Evolutionary conservation across 2,888 invertebrate genomes (phyloP), one percentile per base, ranked within the genome.

Genomic region (Sabellastarte sp.): DNA sequence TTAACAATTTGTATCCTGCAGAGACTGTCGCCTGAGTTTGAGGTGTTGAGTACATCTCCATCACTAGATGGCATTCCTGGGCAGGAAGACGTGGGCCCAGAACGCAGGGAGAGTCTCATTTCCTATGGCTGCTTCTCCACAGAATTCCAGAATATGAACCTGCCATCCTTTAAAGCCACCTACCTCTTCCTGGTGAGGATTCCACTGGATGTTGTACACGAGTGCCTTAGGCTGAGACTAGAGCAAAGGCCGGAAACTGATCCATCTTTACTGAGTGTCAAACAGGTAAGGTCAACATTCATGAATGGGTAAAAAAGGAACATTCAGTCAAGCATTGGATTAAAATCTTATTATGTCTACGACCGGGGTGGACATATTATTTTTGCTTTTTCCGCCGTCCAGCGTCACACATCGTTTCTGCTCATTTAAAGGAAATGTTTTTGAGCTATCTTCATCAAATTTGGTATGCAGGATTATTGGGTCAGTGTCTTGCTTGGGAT

Each of bases 201-300:
- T 60, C 92, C 93, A 30, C 85, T 97, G 77, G 93, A 95, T 84
- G 90, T 95, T n/a, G 90, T 94, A 68, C 92, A 95, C 79, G 95
- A 96, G 84, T 95, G 94, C 85, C 86, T 96, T 53, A 86, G 89
- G 66, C 89, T 95, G 87, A 86, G 95, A 53, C 86, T 95, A 50
- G 93, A 95, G 79, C 82, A 82, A 68, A 68, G 76, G 50, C 79
- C 80, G 1, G 75, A 71, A 15, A 58, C 33, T 29, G 89, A 91
- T 59, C 95, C 95, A 0, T 93, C 93, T 59, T 90, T 91, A 4
- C 87, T 95, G 56, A 93, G 93, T 73, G 89, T 95, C 56, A 88
- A 92, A 76, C 94, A 95, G 87, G 89, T 90, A 71, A 80, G 41
- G n/a, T n/a, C n/a, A n/a, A n/a, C n/a, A n/a, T n/a, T n/a, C n/a